A percentile compares a stretch with the other conserved stretches of the same genome.
phyloP scores from a whole-genome alignment of 2,113 vertebrate genomes.

The Salvelinus alpinus region DNA sequence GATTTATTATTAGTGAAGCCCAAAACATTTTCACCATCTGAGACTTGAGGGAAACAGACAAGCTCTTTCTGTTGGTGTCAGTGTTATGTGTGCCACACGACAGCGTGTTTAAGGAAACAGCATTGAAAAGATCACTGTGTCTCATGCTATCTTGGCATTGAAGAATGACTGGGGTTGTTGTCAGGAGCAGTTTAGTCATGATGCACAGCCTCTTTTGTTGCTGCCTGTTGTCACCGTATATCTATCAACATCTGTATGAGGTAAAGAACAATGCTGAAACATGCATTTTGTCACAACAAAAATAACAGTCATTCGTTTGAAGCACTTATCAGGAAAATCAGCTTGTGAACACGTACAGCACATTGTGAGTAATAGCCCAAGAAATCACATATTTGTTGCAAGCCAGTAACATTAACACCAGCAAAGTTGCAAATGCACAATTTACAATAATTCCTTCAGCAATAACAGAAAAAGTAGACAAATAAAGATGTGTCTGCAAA shows the following conservation, averaged over 20 bases:
- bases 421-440: too few species aligned
- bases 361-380: too few species aligned
- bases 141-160: conserved; percentile 59
- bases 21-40: conserved; percentile 52
- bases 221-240: conserved; percentile 58
- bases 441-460: too few species aligned
- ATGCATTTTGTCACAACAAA: too few species aligned
- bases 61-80: conserved; percentile 70
- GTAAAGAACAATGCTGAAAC: conserved; percentile 30
- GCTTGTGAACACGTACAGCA: too few species aligned
- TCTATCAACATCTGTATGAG: conserved; percentile 51
- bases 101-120: conserved; percentile 54
- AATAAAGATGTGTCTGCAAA: too few species aligned
- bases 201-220: conserved; percentile 54
- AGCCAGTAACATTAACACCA: too few species aligned
- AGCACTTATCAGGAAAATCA: background rate
- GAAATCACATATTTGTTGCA: too few species aligned
- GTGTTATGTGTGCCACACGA: conserved; percentile 57
- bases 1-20: conserved; percentile 30
- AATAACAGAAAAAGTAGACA: too few species aligned
- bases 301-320: background rate
- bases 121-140: conserved; percentile 76
- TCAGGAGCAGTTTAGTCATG: conserved; percentile 71
- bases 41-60: conserved; percentile 66
- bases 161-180: conserved; percentile 60